Conservation (phyloP, 2,797 vertebrate genomes). For the Tinamus major region DNA sequence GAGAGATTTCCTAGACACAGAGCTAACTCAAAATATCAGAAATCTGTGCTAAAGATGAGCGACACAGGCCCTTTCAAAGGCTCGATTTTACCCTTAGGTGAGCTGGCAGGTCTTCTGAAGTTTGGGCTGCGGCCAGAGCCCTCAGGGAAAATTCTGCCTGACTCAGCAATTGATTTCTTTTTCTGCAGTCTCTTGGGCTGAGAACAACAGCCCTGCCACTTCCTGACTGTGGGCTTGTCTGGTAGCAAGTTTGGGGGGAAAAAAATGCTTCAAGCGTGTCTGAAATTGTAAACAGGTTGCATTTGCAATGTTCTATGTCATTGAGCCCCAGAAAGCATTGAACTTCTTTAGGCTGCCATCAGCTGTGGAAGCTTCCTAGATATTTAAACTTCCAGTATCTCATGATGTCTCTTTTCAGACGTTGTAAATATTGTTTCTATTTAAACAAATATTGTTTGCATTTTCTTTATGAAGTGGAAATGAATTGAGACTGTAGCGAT, state of each 20-base stretch:
- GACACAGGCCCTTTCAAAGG: background rate
- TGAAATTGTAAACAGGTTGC: constrained; percentile 29
- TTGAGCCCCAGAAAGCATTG: background rate
- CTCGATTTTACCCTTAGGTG: too few species aligned
- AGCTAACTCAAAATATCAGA: background rate
- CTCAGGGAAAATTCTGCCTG: constrained; percentile 24
- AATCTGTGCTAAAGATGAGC: background rate
- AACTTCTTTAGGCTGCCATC: background rate
- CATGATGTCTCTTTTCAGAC: background rate
- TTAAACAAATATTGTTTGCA: background rate
- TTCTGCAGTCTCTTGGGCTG: constrained; percentile 13
- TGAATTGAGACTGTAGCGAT: background rate
- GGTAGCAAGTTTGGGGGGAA: background rate
- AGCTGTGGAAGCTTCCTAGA: background rate
- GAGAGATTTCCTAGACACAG: background rate
- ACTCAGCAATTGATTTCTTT: constrained; percentile 42
- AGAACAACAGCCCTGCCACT: constrained; percentile 35
- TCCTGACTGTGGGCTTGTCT: constrained; percentile 41
- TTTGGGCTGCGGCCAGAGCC: constrained; percentile 38
- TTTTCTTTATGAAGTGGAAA: background rate
- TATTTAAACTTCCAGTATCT: background rate
- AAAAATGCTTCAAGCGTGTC: background rate
- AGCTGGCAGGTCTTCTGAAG: constrained; percentile 7
- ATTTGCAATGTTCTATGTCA: background rate
- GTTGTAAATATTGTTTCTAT: background rate